phyloP scores from a whole-genome alignment of 2,888 invertebrate genomes.

The Sicus ferrugineus region DNA sequence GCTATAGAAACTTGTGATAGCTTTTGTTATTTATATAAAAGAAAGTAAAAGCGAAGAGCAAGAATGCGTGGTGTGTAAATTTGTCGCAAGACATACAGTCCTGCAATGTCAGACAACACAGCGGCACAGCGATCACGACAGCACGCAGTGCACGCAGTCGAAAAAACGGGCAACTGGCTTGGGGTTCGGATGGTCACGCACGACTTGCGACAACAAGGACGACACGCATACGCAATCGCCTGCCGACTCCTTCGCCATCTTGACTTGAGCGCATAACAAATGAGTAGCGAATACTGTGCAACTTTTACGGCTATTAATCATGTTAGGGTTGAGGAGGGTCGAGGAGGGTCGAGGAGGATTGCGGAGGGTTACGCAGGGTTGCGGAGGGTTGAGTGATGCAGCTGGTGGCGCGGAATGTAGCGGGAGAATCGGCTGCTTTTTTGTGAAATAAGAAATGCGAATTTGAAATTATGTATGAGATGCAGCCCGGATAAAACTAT shows the following conservation, averaged over 20 bases:
- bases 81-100: neutral
- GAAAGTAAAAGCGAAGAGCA: neutral
- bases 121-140: neutral
- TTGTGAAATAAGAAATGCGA: neutral
- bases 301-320: constrained; percentile 30
- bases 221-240: neutral
- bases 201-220: constrained; percentile 14
- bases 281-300: constrained; percentile 13
- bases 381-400: too few species aligned
- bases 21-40: too few species aligned
- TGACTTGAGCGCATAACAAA: constrained; percentile 18
- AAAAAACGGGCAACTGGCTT: neutral
- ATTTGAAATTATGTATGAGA: constrained; percentile 2
- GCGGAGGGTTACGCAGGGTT: neutral
- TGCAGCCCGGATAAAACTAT: neutral
- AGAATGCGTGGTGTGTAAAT: neutral
- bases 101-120: neutral
- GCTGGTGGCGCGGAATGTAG: too few species aligned
- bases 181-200: neutral
- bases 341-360: neutral
- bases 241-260: neutral
- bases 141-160: neutral
- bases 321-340: neutral
- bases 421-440: neutral
- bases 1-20: neutral